phyloP scores from a whole-genome alignment of 2,888 invertebrate genomes.

The Calliopum simillimum region DNA sequence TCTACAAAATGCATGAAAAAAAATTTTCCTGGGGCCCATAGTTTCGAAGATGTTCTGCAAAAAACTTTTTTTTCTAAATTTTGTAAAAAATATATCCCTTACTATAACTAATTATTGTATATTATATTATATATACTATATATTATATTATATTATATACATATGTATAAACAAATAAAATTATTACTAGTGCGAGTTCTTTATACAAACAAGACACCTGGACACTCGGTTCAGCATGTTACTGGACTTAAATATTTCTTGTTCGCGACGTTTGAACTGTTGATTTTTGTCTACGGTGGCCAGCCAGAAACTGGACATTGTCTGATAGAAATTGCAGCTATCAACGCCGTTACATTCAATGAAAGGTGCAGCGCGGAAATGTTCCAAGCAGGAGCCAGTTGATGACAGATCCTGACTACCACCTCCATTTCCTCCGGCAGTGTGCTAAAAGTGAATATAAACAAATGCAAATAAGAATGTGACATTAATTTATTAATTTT shows the following conservation, averaged over 20 bases:
- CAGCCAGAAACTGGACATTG: conserved; percentile 98
- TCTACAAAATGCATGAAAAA: too few relatives aligned
- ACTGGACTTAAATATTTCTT: conserved; percentile 93
- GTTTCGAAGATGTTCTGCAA: too few relatives aligned
- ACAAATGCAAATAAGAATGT: background rate
- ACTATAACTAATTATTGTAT: too few relatives aligned
- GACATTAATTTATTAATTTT: background rate
- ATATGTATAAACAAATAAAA: too few relatives aligned
- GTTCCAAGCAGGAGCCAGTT: conserved; percentile 95
- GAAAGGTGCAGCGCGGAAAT: conserved; percentile 90
- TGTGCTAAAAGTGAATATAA: conserved; percentile 77
- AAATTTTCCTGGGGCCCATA: too few relatives aligned
- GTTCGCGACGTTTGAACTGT: conserved; percentile 87
- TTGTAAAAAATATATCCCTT: too few relatives aligned
- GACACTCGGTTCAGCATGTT: conserved; percentile 83
- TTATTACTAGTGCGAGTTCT: too few relatives aligned
- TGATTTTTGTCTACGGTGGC: conserved; percentile 88
- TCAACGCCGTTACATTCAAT: conserved; percentile 98
- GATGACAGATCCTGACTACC: conserved; percentile 96
- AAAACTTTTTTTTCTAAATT: too few relatives aligned
- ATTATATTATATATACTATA: too few relatives aligned
- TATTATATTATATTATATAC: too few relatives aligned
- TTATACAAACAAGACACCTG: conserved; percentile 90
- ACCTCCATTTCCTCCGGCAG: conserved; percentile 96
- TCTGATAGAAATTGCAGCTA: conserved; percentile 95